Evolutionary conservation across 2,113 vertebrate genomes (phyloP).

Genomic region (Tinamus guttatus): DNA sequence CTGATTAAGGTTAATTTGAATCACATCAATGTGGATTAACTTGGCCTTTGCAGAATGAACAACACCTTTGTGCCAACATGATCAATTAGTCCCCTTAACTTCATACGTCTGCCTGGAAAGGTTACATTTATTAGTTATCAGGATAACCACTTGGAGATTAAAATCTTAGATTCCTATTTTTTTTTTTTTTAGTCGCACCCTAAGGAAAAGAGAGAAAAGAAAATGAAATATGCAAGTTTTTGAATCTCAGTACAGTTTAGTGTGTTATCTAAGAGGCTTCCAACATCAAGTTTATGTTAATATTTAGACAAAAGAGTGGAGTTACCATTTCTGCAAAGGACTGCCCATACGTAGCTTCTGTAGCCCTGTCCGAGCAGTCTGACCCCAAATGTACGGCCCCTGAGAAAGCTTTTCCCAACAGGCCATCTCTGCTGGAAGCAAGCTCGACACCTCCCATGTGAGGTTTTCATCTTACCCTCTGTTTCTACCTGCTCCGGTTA

Average conservation of each 20-base stretch:
- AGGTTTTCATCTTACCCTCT: not conserved
- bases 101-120: constrained; percentile 78
- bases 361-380: not conserved
- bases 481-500: rapidly evolving
- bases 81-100: constrained; percentile 84
- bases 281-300: not conserved
- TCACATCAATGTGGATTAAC: constrained; percentile 86
- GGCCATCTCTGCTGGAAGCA: not conserved
- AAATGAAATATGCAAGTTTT: not conserved
- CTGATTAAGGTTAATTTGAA: constrained; percentile 89
- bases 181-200: not conserved
- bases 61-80: constrained; percentile 84
- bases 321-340: not conserved
- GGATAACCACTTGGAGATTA: constrained; percentile 75
- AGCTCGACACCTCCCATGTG: not conserved
- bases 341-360: not conserved
- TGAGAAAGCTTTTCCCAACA: not conserved
- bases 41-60: constrained; percentile 84
- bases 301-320: not conserved
- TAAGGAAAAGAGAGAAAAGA: not conserved
- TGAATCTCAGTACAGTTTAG: not conserved
- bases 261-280: not conserved
- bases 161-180: constrained; percentile 46
- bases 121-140: constrained; percentile 85
- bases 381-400: not conserved